Base-by-base conservation (phyloP, 2,113 vertebrate genomes). In the Nesospiza acunhae region DNA sequence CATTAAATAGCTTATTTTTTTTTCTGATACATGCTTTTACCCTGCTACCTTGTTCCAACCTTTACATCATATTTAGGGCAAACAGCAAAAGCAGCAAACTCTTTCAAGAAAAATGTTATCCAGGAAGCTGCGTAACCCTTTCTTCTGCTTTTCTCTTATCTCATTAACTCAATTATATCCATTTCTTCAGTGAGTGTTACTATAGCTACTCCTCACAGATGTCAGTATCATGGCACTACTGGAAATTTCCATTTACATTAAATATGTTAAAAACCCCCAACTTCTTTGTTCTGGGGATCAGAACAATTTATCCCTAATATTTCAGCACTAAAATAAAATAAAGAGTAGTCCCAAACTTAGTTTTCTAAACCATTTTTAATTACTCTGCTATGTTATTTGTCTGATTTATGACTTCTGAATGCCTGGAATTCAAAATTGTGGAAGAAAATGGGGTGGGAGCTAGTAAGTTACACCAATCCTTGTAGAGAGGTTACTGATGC, bases 1-100 rank as follows among this genome's bases (percentile, higher is more conserved):
- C 77, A 97, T 74, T 81, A 75, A 86, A 84, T 86, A 90, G 92
- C n/a, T 59, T 58, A 68, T 86, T 88, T 90, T 92, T 83, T 83
- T 94, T 87, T 78, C 76, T 87, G 89, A 64, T 87, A 75, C 28
- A 42, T 81, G 30, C 35, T 92, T 92, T 87, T 89, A 84, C 33
- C 39, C 30, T 60, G 16, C 9, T 90, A 47, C 53, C 75, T 86
- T 82, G 19, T 69, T 94, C 21, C 35, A 74, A 70, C 18, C 28
- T 91, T 88, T 85, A 28, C 47, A 59, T 21, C 22, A 47, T 7
- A 60, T 76, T 94, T 66, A 87, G 27, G 15, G n/a, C 35, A 85
- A 91, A 73, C 37, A 94, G 6, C 28, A 94, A 96, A 91, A 87
- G 53, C 9, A 77, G 15, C 8, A 87, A 28, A 41, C 4, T 21